Evolutionary conservation across 1,140 invertebrate species (phyloP), one percentile per base, ranked within the genome.

Genomic region (Hormaphis cornu): DNA sequence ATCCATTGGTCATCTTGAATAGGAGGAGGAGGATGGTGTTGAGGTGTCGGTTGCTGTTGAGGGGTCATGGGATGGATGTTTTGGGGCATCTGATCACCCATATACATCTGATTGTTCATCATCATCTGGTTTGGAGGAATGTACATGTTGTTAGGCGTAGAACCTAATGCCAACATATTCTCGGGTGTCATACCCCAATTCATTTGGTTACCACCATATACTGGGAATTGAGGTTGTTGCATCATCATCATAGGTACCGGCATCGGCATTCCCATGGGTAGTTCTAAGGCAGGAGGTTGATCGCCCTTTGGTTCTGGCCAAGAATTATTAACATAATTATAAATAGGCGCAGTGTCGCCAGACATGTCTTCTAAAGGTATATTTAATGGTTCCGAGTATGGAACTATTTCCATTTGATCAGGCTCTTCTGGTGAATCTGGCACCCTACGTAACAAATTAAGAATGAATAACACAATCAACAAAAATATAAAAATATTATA

Each of bases 331-430:
- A 66, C 20, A 35, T 66, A 66, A 33, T 66, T 48, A 22, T 66
- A 66, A 6, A 46, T 66, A 1, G 61, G 61, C 1, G 61, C 61
- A 16, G 61, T 66, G 35, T 66, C 61, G 3, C 61, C 61, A 16
- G 61, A 48, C 44, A 66, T 66, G 7, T 66, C 61, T 48, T 66
- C 61, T 8, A 66, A 24, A 0, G 61, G 61, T 50, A 66, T 66
- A 20, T 50, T 66, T 20, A 66, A 22, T 9, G 61, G 42, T 48
- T 66, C 61, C 24, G 61, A 66, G 20, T 66, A 66, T 48, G 44
- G 44, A 24, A 30, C 44, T 24, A 66, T 66, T 48, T 66, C 61
- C 61, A 66, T 66, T 48, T 66, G 61, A 66, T 66, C 61, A 35
- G 61, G 61, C 50, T 66, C 61, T 48, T 30, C 42, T 33, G 61